Evolutionary conservation across 2,888 invertebrate species (phyloP).

Genomic region (Sipha maydis): DNA sequence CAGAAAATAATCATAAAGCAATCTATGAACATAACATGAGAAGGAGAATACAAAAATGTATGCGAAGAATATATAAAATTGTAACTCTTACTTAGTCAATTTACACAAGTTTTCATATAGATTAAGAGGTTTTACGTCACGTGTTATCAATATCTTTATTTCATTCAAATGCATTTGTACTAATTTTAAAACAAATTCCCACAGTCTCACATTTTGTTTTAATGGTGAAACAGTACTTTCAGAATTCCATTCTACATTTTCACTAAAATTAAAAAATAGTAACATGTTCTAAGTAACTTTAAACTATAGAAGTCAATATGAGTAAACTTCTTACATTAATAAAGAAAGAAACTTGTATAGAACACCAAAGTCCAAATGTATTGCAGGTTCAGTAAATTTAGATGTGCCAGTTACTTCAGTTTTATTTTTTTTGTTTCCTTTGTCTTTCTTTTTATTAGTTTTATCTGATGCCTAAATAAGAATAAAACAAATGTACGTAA

Average conservation of each 20-base stretch:
- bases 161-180: conserved; percentile 40
- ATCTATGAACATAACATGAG: conserved; percentile 11
- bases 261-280: not conserved
- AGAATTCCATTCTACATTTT: conserved; percentile 31
- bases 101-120: conserved; percentile 49
- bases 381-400: conserved; percentile 48
- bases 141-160: conserved; percentile 18
- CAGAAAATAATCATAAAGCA: conserved; percentile 55
- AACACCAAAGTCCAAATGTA: conserved; percentile 43
- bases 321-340: conserved; percentile 26
- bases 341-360: conserved; percentile 52
- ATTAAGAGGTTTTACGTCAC: conserved; percentile 26
- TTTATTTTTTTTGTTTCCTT: conserved; percentile 67
- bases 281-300: not conserved
- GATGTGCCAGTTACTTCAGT: not conserved
- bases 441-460: conserved; percentile 68
- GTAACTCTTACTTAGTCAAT: conserved; percentile 38
- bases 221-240: not conserved
- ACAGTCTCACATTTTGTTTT: conserved; percentile 30
- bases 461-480: conserved; percentile 67
- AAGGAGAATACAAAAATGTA: not conserved
- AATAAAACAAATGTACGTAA: conserved; percentile 39
- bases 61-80: not conserved
- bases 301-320: not conserved
- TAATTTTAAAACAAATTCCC: conserved; percentile 58